phyloP scores from a whole-genome alignment of 2,113 vertebrate genomes.

The Typhlomys cinereus region DNA sequence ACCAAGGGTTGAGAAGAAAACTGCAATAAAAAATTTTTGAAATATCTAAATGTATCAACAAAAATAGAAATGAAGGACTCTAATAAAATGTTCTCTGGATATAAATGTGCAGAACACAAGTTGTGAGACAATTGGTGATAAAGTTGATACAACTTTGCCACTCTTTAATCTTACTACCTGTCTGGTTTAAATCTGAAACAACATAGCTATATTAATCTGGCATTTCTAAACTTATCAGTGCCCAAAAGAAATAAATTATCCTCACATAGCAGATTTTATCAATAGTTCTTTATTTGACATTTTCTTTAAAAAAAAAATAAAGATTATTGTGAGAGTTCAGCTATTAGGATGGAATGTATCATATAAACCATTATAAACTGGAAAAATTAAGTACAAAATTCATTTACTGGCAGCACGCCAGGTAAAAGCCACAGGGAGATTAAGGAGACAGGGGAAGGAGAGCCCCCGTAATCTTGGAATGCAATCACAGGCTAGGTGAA shows the following conservation, averaged over 20 bases:
- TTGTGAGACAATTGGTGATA: background rate
- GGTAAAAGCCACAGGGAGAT: no score
- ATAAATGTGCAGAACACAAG: slow-evolving; percentile 36
- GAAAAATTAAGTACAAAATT: background rate
- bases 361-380: background rate
- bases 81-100: slow-evolving; percentile 28
- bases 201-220: background rate
- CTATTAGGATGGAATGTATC: background rate
- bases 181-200: background rate
- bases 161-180: background rate
- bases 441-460: no score
- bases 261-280: background rate
- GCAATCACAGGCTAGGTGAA: no score
- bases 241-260: background rate
- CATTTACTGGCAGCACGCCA: background rate
- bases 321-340: background rate
- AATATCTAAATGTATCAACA: background rate
- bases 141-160: background rate
- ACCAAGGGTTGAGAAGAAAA: slow-evolving; percentile 22
- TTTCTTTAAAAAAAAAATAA: background rate
- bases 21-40: background rate
- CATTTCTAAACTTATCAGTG: background rate
- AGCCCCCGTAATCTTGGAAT: no score
- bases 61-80: background rate
- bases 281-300: background rate